Evolutionary conservation across 2,797 vertebrate species (phyloP), one percentile per base, ranked within the genome.

Genomic region (Chloroceryle amazona): DNA sequence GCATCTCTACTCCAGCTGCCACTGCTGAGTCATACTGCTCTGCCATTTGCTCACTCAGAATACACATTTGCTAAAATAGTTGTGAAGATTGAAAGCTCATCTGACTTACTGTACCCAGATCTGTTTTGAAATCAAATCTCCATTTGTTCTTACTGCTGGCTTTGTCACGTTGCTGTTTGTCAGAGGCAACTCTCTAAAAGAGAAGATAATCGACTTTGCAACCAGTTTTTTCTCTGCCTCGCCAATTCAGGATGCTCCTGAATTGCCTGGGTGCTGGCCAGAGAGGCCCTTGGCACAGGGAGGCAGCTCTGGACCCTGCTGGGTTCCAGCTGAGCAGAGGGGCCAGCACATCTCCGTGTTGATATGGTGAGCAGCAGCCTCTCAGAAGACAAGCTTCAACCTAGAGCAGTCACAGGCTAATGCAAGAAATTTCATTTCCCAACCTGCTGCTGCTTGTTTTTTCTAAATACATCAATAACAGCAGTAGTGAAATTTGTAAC

Each of bases 21-120:
- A 82, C 88, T 90, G 66, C 92, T 96, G 96, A 97, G 62, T 96
- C 96, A 96, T n/a, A 60, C 66, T 66, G 81, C 74, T 95, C 86
- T 88, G 81, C 90, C 78, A 67, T 89, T 95, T 92, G 82, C 91
- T 93, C 91, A 49, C 71, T 86, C 86, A 41, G 47, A 90, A 92
- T 72, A 81, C 3, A 4, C 39, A 29, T 47, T 92, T 70, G 73
- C 81, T 76, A 90, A 96, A 96, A 86, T 29, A 90, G 81, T 63
- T 6, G 1, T 68, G 44, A 57, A 86, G 88, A 92, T 0, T 92
- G 95, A 94, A 89, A 93, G 92, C 82, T 96, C 76, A 65, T 94
- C 62, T 74, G 81, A 95, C 90, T 96, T 95, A 57, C 10, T 84
- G 92, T 80, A 94, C 81, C 46, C 81, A 73, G 63, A 62, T n/a